phyloP scores from a whole-genome alignment of 1,140 invertebrate species.

The Drosophila quadrilineata region DNA sequence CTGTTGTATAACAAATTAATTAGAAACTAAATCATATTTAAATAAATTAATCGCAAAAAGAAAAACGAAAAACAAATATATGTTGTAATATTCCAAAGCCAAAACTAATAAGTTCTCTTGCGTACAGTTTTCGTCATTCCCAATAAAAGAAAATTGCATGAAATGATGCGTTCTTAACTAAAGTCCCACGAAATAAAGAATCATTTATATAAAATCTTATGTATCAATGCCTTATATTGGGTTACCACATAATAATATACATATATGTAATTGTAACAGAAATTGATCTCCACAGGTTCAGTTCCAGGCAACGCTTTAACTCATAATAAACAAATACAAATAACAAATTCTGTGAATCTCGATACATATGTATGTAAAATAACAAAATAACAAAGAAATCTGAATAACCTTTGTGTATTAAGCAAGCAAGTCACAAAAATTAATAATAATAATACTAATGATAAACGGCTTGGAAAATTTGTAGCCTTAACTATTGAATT shows the following conservation, averaged over 20 bases:
- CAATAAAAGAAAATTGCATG: slow-evolving; percentile 22
- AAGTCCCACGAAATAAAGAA: slow-evolving; percentile 17
- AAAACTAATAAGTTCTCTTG: slow-evolving; percentile 8
- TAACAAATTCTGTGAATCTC: slow-evolving; percentile 2
- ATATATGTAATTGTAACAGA: slow-evolving; percentile 1
- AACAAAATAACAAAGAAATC: slow-evolving; percentile 3
- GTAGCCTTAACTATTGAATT: slow-evolving; percentile 28
- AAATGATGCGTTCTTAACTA: not conserved
- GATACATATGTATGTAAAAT: slow-evolving; percentile 23
- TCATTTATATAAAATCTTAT: slow-evolving; percentile 18
- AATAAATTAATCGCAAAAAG: slow-evolving; percentile 22
- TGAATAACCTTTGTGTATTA: slow-evolving; percentile 22
- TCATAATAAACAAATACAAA: not conserved
- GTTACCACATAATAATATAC: not conserved
- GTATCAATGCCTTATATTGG: not conserved
- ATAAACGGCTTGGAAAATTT: slow-evolving; percentile 17
- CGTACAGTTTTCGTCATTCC: slow-evolving; percentile 26
- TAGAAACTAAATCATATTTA: slow-evolving; percentile 12
- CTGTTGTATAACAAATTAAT: slow-evolving; percentile 27
- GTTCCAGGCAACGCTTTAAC: slow-evolving; percentile 5
- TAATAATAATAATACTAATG: no score
- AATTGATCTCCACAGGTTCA: slow-evolving; percentile 6
- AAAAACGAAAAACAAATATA: no score
- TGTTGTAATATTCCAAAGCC: slow-evolving; percentile 18
- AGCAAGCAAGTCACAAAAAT: slow-evolving; percentile 16